A percentile compares a stretch with the other conserved stretches of the same genome.
These are phyloP conservation scores for Caenorhabditis doughertyi DNA, from an alignment of 2,888 invertebrate species.

Conservation along the genomic window DNA sequence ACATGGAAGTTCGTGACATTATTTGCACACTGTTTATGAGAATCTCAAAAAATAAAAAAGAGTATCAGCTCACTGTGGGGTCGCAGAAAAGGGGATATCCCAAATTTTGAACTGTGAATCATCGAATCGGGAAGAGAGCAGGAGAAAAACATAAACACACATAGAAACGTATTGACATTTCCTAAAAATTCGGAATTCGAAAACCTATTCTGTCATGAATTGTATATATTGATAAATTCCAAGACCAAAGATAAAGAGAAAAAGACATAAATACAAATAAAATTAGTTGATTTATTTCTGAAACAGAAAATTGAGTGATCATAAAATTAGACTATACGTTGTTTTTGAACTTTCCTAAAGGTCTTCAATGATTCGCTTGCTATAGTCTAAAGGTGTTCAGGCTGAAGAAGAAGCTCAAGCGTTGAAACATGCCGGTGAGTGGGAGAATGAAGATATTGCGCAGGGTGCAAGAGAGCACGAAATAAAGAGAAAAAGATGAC, in stretches of 20 bases:
- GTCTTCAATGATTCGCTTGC: neutral
- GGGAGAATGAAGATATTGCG: conserved; percentile 27
- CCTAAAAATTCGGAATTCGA: neutral
- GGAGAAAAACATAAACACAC: conserved; percentile 40
- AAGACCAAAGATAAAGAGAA: no score
- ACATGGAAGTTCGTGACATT: conserved; percentile 41
- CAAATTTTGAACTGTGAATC: conserved; percentile 10
- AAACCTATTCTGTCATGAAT: no score
- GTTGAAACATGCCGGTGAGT: conserved; percentile 40
- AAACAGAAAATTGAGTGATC: no score
- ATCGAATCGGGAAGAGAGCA: conserved; percentile 28
- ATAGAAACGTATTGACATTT: neutral
- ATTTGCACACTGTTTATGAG: conserved; percentile 37
- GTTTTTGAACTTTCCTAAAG: neutral
- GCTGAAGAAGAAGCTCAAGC: conserved; percentile 27
- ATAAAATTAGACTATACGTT: no score
- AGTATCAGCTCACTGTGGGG: no score
- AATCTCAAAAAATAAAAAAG: neutral
- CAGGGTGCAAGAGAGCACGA: conserved; percentile 19
- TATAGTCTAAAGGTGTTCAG: conserved; percentile 35
- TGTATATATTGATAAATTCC: no score
- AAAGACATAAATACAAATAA: no score
- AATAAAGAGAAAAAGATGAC: conserved; percentile 1
- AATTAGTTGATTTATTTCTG: no score
- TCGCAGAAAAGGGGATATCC: conserved; percentile 15